Evolutionary conservation across 1,140 invertebrate genomes (phyloP).

Genomic region (Ceratitis capitata): DNA sequence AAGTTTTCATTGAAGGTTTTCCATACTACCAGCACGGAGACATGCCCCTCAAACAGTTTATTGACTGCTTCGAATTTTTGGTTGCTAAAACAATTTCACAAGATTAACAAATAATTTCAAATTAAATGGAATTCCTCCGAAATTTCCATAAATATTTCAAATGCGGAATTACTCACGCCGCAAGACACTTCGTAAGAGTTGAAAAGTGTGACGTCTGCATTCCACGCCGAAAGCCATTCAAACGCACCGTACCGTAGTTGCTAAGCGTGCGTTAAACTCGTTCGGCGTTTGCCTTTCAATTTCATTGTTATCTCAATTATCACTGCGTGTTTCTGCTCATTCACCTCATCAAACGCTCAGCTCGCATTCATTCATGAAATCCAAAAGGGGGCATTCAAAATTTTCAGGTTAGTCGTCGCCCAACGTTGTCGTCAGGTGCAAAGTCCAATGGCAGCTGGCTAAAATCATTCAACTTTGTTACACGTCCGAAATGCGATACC

Average conservation of each 20-base stretch:
- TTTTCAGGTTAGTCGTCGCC: background rate
- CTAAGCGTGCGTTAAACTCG: background rate
- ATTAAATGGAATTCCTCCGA: background rate
- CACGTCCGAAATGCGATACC: background rate
- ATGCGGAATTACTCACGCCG: background rate
- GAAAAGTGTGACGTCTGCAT: background rate
- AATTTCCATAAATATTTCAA: background rate
- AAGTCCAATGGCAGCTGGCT: background rate
- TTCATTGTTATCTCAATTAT: background rate
- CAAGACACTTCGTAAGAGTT: background rate
- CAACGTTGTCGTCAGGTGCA: background rate
- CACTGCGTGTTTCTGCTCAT: background rate
- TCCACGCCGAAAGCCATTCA: too few species aligned
- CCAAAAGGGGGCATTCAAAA: background rate
- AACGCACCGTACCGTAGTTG: background rate
- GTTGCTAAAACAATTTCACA: slow-evolving; percentile 5
- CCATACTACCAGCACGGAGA: background rate
- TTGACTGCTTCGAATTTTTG: background rate
- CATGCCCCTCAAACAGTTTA: background rate
- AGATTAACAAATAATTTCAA: background rate
- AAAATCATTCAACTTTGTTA: background rate
- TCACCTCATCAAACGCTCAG: background rate
- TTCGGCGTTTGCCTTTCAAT: background rate
- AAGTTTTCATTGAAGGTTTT: background rate
- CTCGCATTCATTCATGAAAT: background rate